These are phyloP conservation scores for Aptenodytes forsteri DNA, from an alignment of 2,113 vertebrate species.

Conservation along the genomic window DNA sequence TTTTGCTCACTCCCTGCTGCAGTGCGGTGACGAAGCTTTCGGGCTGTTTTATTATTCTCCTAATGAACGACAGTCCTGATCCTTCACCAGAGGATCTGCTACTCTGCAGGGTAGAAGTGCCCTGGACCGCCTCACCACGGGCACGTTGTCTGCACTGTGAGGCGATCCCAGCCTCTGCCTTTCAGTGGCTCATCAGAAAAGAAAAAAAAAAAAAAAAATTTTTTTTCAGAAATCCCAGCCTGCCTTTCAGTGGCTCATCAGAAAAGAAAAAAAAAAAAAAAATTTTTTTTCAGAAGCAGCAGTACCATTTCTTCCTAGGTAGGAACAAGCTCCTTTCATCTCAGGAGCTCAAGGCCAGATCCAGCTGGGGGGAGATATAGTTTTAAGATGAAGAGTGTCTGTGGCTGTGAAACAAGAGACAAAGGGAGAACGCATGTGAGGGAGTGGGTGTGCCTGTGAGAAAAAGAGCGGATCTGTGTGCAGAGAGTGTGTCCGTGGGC, in stretches of 20 bases:
- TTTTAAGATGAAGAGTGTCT: neutral
- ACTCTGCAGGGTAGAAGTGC: neutral
- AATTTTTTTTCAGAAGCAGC: no score
- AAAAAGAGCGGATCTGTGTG: neutral
- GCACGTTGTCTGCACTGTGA: neutral
- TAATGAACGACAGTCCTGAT: constrained; percentile 35
- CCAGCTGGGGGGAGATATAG: neutral
- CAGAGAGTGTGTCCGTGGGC: neutral
- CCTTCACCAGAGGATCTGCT: constrained; percentile 14
- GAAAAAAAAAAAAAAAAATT: no score
- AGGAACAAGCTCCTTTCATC: neutral
- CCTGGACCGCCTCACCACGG: neutral
- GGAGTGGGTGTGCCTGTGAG: constrained; percentile 5
- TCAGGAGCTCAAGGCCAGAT: neutral
- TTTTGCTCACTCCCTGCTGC: constrained; percentile 67
- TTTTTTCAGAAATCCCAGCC: neutral
- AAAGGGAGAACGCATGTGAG: constrained; percentile 17
- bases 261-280: neutral
- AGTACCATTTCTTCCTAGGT: neutral
- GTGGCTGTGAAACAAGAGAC: constrained; percentile 4
- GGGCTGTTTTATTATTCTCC: constrained; percentile 45
- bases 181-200: neutral
- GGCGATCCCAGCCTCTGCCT: neutral
- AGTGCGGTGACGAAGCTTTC: constrained; percentile 70
- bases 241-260: neutral